phyloP scores from a whole-genome alignment of 2,797 vertebrate species.

The Karalla daura region DNA sequence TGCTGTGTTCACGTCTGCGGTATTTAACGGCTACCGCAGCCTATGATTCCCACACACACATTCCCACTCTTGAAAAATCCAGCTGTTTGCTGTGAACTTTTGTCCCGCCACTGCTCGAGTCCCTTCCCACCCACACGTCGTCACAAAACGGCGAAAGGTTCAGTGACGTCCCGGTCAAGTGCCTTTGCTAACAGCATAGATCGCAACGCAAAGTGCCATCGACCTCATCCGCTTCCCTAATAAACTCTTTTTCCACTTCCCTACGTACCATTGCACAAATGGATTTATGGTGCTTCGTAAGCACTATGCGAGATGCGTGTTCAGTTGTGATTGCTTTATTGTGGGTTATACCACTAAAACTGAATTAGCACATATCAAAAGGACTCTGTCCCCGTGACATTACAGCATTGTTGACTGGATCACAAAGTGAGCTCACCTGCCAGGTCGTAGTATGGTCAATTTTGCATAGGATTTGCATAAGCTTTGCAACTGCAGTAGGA shows the following conservation, averaged over 20 bases:
- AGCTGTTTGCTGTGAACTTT: constrained; percentile 13
- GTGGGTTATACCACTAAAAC: no score
- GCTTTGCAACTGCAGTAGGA: background rate
- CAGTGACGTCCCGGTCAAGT: constrained; percentile 35
- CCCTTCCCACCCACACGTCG: constrained; percentile 19
- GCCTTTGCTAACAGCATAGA: constrained; percentile 40
- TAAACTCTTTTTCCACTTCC: background rate
- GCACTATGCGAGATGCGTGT: background rate
- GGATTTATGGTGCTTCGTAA: constrained; percentile 16
- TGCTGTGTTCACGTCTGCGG: constrained; percentile 14
- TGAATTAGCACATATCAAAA: no score
- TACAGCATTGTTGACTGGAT: background rate
- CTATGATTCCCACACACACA: constrained; percentile 16
- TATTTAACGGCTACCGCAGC: background rate
- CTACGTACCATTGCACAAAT: background rate
- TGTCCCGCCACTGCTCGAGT: constrained; percentile 24
- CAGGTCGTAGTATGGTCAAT: background rate
- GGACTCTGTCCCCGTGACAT: background rate
- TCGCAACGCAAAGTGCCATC: constrained; percentile 32
- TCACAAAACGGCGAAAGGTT: constrained; percentile 1
- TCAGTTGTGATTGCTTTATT: background rate
- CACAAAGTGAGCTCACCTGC: background rate
- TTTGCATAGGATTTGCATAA: constrained; percentile 6
- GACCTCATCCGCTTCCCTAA: constrained; percentile 24
- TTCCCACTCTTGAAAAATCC: constrained; percentile 25